Evolutionary conservation across 2,888 invertebrate genomes (phyloP).

Genomic region (Phaedon cochleariae): DNA sequence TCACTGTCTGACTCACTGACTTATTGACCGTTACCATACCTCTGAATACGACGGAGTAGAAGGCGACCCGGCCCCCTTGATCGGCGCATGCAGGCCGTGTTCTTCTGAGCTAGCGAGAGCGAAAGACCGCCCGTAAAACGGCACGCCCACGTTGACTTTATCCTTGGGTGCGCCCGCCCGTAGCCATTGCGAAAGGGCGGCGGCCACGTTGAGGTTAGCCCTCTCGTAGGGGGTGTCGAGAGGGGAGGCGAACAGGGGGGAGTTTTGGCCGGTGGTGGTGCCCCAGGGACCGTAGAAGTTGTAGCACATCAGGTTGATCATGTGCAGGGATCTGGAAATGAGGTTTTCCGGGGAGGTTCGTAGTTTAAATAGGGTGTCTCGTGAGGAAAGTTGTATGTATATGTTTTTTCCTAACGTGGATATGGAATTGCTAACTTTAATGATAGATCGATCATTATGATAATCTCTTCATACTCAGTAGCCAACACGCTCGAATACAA

Average conservation of each 20-base stretch:
- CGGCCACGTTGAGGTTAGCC: constrained; percentile 54
- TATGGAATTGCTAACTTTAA: too few relatives aligned
- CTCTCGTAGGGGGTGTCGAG: constrained; percentile 48
- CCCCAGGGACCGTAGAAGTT: constrained; percentile 74
- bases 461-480: too few relatives aligned
- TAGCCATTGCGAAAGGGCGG: constrained; percentile 64
- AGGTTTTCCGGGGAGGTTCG: too few relatives aligned
- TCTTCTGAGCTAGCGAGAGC: constrained; percentile 63
- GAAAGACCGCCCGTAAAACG: constrained; percentile 75
- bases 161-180: constrained; percentile 65
- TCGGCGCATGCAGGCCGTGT: constrained; percentile 64
- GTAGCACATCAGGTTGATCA: constrained; percentile 61
- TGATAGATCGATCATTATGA: too few relatives aligned
- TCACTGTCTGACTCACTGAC: too few relatives aligned
- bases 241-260: constrained; percentile 68
- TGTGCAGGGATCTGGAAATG: constrained; percentile 44
- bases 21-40: too few relatives aligned
- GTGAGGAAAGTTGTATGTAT: too few relatives aligned
- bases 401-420: too few relatives aligned
- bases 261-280: constrained; percentile 70
- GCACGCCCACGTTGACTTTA: constrained; percentile 75
- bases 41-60: constrained; percentile 12
- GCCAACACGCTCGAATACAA: too few relatives aligned
- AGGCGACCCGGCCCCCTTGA: constrained; percentile 41
- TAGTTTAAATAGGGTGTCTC: too few relatives aligned